phyloP scores from a whole-genome alignment of 2,113 vertebrate genomes.

The Ophiodon elongatus region DNA sequence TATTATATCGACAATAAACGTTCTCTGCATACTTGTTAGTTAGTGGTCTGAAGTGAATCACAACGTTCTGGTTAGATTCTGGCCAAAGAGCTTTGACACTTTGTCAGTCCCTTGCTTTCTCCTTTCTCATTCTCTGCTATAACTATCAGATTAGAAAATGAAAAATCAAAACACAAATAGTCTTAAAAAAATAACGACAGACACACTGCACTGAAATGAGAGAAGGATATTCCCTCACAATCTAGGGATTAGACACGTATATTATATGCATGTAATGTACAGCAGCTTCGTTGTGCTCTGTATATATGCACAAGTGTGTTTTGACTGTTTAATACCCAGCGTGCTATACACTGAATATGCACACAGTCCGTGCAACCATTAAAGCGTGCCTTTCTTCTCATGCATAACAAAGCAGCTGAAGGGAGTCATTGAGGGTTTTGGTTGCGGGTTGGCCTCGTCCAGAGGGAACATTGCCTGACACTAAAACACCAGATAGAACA shows the following conservation, averaged over 20 bases:
- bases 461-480: background rate
- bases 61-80: too few relatives aligned
- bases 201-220: background rate
- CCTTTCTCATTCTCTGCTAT: too few relatives aligned
- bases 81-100: background rate
- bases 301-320: constrained; percentile 4
- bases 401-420: constrained; percentile 23
- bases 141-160: background rate
- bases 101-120: background rate
- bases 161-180: background rate
- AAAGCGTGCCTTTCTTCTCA: constrained; percentile 39
- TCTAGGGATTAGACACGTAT: background rate
- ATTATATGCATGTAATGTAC: constrained; percentile 17
- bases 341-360: constrained; percentile 4
- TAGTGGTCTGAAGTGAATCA: too few relatives aligned
- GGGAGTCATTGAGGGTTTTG: constrained; percentile 8
- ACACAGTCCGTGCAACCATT: constrained; percentile 21
- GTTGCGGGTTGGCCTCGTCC: background rate
- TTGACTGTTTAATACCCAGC: constrained; percentile 6
- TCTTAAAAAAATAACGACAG: background rate
- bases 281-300: background rate
- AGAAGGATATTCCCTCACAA: background rate
- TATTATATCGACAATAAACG: background rate
- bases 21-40: background rate
- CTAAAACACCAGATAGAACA: constrained; percentile 8